Base-by-base conservation (phyloP, 2,888 invertebrate genomes). In the Mimas tiliae region DNA sequence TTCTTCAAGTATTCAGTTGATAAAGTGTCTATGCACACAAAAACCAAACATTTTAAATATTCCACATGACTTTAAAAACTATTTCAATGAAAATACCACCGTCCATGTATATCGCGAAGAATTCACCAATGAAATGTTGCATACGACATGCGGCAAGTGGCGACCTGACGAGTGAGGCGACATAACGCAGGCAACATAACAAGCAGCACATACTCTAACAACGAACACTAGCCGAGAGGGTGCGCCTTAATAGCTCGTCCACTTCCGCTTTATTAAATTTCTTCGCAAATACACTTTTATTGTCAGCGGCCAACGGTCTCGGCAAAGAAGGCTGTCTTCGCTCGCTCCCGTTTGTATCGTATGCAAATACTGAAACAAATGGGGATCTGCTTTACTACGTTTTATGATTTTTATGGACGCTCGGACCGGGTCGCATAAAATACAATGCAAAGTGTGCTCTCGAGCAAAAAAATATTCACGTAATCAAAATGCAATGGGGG, bases 241-340 rank as follows among this genome's bases (percentile, higher is more conserved):
- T 80, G 81, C 78, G 82, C 80, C 85, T 80, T 89, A 90, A 90
- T 88, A 82, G 86, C 83, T 82, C 52, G 85, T 88, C 89, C 89
- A 88, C 89, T 93, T 93, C 92, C 91, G 91, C 93, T 88, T 93
- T 93, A 93, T 93, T 93, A 93, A 93, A 93, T 93, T 93, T 93
- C 93, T 92, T 91, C 85, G 91, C 93, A 93, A 93, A 93, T 89
- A 93, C 88, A 89, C 86, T 92, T 93, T 93, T 93, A 93, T 90
- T 91, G 90, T 86, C 85, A 81, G 77, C 85, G 80, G 78, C 86
- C 88, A 81, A 83, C 86, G 89, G 89, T 90, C 90, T 89, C 87
- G 87, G 86, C 82, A 84, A 82, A 85, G 86, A 86, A 86, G 87
- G 80, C 83, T 87, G 88, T 88, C 87, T 86, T 86, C 85, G 75